Evolutionary conservation across 1,140 invertebrate species (phyloP).

Genomic region (Oncopodura yosiiana): DNA sequence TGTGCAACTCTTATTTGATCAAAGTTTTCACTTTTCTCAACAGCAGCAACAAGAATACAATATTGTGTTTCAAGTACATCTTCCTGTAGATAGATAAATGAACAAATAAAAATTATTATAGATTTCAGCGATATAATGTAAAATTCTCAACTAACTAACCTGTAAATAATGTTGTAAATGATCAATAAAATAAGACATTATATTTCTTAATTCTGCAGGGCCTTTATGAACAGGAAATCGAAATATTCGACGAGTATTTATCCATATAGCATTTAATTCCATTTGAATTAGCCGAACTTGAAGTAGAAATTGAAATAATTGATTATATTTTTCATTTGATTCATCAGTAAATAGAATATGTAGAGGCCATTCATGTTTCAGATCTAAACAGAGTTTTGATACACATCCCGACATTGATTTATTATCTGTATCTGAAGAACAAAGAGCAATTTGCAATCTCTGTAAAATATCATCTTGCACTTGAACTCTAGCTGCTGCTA

Average conservation of each 20-base stretch:
- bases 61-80: constrained; percentile 33
- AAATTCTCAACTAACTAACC: constrained; percentile 4
- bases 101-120: not conserved
- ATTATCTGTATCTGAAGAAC: not conserved
- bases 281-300: constrained; percentile 48
- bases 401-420: not conserved
- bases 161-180: constrained; percentile 34
- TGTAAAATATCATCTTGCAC: constrained; percentile 32
- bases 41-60: constrained; percentile 6
- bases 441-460: not conserved
- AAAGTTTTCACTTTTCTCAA: constrained; percentile 34
- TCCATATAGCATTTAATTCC: constrained; percentile 30
- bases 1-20: constrained; percentile 31
- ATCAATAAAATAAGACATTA: constrained; percentile 32
- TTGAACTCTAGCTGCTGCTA: constrained; percentile 27
- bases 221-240: constrained; percentile 28
- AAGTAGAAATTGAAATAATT: constrained; percentile 61
- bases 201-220: constrained; percentile 27
- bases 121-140: not conserved
- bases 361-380: constrained; percentile 53
- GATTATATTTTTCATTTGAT: constrained; percentile 54
- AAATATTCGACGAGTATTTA: constrained; percentile 29
- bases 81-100: constrained; percentile 11
- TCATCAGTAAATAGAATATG: constrained; percentile 63
- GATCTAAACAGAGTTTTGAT: constrained; percentile 10